Evolutionary conservation across 2,888 invertebrate species (phyloP).

Genomic region (Bellardia pandia): DNA sequence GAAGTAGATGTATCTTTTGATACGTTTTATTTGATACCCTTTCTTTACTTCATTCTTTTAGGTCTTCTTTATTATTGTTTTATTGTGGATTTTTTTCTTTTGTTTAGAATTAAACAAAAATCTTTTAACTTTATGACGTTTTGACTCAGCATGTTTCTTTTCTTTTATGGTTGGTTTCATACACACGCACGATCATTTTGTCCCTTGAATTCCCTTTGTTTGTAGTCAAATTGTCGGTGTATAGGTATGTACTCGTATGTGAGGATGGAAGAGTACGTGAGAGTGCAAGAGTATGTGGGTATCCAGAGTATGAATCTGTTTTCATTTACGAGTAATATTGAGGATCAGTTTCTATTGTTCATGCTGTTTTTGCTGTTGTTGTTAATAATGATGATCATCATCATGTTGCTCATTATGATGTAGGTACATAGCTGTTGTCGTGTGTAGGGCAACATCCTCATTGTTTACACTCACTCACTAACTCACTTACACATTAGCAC

Average conservation of each 20-base stretch:
- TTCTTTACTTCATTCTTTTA: conserved; percentile 6
- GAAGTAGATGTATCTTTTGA: conserved; percentile 1
- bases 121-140: conserved; percentile 69
- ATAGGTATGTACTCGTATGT: background rate
- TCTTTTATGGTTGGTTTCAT: conserved; percentile 44
- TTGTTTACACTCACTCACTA: conserved; percentile 45
- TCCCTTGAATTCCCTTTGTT: conserved; percentile 36
- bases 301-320: conserved; percentile 16
- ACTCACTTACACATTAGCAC: conserved; percentile 9
- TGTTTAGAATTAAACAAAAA: conserved; percentile 36
- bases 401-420: conserved; percentile 32
- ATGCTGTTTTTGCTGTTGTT: background rate
- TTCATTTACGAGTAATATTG: conserved; percentile 30
- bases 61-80: background rate
- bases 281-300: conserved; percentile 25
- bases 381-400: conserved; percentile 32
- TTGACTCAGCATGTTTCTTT: conserved; percentile 67
- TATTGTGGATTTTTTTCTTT: background rate
- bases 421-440: conserved; percentile 59
- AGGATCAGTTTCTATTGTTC: conserved; percentile 63
- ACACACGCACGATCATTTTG: conserved; percentile 35
- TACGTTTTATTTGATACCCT: conserved; percentile 16
- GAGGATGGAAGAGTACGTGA: background rate
- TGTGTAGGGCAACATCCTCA: conserved; percentile 67
- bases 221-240: background rate